Percentiles rank a stretch among this genome's conserved stretches.
Evolutionary conservation across 2,113 vertebrate species (phyloP).

Genomic region (Misgurnus mizolepis): DNA sequence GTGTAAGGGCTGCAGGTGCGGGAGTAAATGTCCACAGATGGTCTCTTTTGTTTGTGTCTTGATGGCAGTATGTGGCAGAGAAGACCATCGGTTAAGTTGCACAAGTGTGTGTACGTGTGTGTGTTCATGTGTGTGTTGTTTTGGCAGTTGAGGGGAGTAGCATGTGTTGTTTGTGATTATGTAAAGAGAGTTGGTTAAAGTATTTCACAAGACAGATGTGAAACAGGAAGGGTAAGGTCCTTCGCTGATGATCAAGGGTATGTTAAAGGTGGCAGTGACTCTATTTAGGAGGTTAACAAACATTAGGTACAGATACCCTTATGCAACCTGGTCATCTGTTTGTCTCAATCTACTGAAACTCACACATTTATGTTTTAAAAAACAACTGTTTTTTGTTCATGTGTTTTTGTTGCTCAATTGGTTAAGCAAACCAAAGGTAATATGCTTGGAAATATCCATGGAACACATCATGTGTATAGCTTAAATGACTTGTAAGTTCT

Average conservation of each 20-base stretch:
- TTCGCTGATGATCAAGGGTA: not conserved
- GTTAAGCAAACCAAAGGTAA: no score
- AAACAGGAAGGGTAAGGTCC: not conserved
- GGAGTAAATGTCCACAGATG: slow-evolving; percentile 20
- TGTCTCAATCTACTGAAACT: not conserved
- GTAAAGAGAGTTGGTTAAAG: not conserved
- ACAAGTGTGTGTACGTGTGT: not conserved
- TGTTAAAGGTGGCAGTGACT: not conserved
- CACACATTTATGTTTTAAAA: not conserved
- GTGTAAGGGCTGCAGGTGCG: slow-evolving; percentile 17
- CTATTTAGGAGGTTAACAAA: not conserved
- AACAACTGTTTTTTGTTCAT: no score
- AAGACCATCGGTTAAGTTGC: not conserved
- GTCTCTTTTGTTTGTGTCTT: slow-evolving; percentile 37
- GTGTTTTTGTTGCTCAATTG: no score
- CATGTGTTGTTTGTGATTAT: not conserved
- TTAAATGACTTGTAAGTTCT: no score
- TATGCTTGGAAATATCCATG: no score
- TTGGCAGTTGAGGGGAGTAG: not conserved
- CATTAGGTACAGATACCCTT: not conserved
- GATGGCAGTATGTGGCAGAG: not conserved
- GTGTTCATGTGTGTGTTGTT: not conserved
- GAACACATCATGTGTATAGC: no score
- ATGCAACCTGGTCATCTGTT: not conserved
- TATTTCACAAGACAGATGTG: not conserved